phyloP scores from a whole-genome alignment of 2,888 invertebrate genomes.

The Emmelina monodactyla region DNA sequence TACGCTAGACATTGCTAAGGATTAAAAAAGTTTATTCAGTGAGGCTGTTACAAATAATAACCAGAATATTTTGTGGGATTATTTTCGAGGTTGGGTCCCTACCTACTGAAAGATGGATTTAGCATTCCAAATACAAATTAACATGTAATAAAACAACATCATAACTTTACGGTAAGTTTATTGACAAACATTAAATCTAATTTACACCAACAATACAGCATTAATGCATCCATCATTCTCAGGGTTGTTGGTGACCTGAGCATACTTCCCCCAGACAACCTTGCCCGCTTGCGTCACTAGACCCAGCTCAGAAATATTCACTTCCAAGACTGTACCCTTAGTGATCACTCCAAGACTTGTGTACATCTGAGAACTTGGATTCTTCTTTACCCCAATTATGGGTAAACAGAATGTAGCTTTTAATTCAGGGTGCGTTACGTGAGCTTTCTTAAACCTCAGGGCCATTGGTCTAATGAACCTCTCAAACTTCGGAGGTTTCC shows the following conservation, averaged over 20 bases:
- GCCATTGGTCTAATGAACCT: conserved; percentile 98
- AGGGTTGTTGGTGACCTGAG: conserved; percentile 99
- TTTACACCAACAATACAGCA: conserved; percentile 93
- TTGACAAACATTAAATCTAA: conserved; percentile 14
- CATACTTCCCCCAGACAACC: conserved; percentile 99
- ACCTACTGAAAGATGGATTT: no score
- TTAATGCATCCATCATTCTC: conserved; percentile 99
- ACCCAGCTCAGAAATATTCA: conserved; percentile 98
- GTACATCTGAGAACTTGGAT: conserved; percentile 97
- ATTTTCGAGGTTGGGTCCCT: no score
- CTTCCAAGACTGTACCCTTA: conserved; percentile 97
- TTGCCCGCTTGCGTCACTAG: conserved; percentile 98
- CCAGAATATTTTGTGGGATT: no score
- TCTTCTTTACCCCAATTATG: conserved; percentile 98
- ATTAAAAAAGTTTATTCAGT: no score
- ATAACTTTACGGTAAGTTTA: conserved; percentile 22
- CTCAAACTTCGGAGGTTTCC: conserved; percentile 99
- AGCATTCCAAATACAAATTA: no score
- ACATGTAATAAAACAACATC: conserved; percentile 13
- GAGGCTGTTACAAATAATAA: no score
- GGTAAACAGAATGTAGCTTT: conserved; percentile 98
- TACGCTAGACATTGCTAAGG: no score
- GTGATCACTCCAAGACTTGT: conserved; percentile 98
- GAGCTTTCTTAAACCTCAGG: conserved; percentile 94
- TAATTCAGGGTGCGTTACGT: conserved; percentile 98